These are phyloP conservation scores for Acleris laterana DNA, from an alignment of 2,888 invertebrate genomes.

Conservation along the genomic window DNA sequence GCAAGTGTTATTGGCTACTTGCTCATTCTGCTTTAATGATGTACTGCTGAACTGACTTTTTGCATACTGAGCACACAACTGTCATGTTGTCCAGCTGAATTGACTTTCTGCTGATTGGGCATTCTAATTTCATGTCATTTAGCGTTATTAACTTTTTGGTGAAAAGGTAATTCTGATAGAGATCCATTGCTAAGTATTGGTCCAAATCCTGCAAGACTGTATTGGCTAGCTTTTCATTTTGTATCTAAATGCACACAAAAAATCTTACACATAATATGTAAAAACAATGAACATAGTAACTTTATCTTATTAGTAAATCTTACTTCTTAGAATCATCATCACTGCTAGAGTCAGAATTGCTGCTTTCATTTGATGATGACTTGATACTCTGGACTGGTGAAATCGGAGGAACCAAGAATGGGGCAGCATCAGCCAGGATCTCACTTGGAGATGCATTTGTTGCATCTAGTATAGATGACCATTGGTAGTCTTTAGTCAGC, in stretches of 20 bases:
- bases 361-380: slow-evolving; percentile 69
- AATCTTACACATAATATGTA: no score
- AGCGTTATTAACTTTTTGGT: no score
- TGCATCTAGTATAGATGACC: slow-evolving; percentile 73
- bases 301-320: slow-evolving; percentile 28
- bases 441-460: slow-evolving; percentile 79
- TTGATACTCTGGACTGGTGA: slow-evolving; percentile 70
- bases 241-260: slow-evolving; percentile 18
- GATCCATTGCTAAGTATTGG: no score
- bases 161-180: no score
- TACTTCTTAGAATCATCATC: slow-evolving; percentile 80
- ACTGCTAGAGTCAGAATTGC: slow-evolving; percentile 76
- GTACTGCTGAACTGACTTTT: no score
- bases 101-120: no score
- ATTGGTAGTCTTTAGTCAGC: slow-evolving; percentile 70
- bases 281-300: neutral
- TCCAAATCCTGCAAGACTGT: no score
- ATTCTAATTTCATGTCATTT: no score
- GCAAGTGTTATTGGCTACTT: no score
- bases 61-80: no score
- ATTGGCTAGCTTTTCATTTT: neutral
- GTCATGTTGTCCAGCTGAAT: no score
- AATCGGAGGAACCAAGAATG: slow-evolving; percentile 66
- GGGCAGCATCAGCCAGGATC: slow-evolving; percentile 77
- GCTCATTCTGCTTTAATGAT: no score